Evolutionary conservation across 2,113 vertebrate genomes (phyloP).

Genomic region (Tragelaphus scriptus): DNA sequence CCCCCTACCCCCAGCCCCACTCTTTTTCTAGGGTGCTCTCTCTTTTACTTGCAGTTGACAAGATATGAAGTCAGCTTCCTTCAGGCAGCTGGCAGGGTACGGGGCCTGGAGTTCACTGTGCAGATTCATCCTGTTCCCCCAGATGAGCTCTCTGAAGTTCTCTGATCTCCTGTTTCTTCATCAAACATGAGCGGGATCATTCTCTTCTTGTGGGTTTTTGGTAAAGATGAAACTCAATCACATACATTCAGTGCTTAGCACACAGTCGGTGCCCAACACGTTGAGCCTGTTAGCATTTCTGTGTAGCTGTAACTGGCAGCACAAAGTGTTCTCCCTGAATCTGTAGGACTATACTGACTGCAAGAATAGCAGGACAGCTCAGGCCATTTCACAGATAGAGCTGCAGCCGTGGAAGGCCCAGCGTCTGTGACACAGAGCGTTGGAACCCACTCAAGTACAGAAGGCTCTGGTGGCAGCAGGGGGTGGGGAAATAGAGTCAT

Average conservation of each 20-base stretch:
- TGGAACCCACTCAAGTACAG: neutral
- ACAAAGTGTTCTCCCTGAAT: neutral
- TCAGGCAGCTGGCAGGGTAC: neutral
- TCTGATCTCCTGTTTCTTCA: neutral
- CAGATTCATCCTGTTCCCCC: neutral
- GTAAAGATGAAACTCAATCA: neutral
- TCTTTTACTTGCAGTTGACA: neutral
- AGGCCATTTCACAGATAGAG: neutral
- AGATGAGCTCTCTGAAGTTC: neutral
- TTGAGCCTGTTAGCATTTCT: neutral
- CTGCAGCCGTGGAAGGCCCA: neutral
- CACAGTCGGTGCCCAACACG: neutral
- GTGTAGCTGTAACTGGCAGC: neutral
- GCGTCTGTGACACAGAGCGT: neutral
- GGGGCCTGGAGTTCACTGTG: neutral
- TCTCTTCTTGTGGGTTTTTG: neutral
- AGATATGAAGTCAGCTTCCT: neutral
- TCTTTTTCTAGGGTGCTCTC: neutral
- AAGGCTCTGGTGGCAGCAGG: neutral
- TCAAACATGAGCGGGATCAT: neutral
- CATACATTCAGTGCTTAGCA: neutral
- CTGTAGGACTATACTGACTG: neutral
- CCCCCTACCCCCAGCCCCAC: neutral
- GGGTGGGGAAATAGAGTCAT: no score
- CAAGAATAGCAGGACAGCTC: neutral